Evolutionary conservation across 2,797 vertebrate genomes (phyloP), one percentile per base, ranked within the genome.

Genomic region (Pangasius djambal): DNA sequence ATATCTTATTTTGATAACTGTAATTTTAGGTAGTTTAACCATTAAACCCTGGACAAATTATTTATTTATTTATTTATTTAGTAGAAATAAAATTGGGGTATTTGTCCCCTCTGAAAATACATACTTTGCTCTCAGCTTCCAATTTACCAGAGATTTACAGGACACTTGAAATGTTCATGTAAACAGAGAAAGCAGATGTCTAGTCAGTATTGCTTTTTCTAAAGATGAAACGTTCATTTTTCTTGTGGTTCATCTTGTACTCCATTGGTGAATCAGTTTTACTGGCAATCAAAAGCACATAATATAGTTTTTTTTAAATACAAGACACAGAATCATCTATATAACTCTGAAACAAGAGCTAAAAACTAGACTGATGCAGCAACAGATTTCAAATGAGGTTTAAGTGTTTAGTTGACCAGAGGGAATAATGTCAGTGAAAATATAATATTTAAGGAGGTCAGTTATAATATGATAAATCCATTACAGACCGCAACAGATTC

Each of bases 161-260:
- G 63, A 65, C 63, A 63, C 61, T 15, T 28, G 9, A 28, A 12
- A 65, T 65, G 2, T 65, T 65, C 3, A 12, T 4, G 10, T 65
- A 6, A 1, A 28, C 25, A 25, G 25, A 63, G 25, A 63, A 63
- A 63, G 28, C 22, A 61, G 59, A 7, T 61, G 22, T 61, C 20
- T 61, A 63, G 0, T 13, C 28, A n/a, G 9, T 65, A 28, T 65
- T 9, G 9, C 2, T 65, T 65, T 65, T 65, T 37, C 16, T 37
- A 72, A 72, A 2, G 34, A 40, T 72, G 34, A 40, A 18, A 40
- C 12, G 0, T 48, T 48, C 20, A 65, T 65, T 3, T n/a, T 65
- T 65, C 86, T 91, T 95, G 90, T 98, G 93, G 91, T 94, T 93
- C 98, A 98, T 99, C 91, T 94, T 97, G 94, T 99, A 99, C 92